Evolutionary conservation across 2,113 vertebrate species (phyloP).

Genomic region (Callipepla squamata): DNA sequence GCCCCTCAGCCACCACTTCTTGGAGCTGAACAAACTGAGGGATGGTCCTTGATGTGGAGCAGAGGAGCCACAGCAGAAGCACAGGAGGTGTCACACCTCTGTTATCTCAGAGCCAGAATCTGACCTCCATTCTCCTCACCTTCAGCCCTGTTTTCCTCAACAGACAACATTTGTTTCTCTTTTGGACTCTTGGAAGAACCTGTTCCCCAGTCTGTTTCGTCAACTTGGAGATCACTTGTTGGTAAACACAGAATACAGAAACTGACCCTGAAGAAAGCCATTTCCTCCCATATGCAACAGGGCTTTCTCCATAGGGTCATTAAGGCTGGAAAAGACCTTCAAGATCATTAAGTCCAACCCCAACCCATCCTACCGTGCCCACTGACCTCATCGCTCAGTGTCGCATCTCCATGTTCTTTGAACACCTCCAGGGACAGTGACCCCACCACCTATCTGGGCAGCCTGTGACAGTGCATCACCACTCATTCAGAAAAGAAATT

Average conservation of each 20-base stretch:
- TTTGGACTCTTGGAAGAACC: not conserved
- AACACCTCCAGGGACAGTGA: too few relatives aligned
- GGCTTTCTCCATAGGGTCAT: not conserved
- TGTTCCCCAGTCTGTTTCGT: not conserved
- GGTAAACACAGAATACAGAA: not conserved
- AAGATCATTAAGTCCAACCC: too few relatives aligned
- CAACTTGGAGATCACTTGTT: not conserved
- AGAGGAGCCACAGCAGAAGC: not conserved
- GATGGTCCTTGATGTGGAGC: not conserved
- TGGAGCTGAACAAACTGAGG: too few relatives aligned
- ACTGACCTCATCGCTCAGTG: too few relatives aligned
- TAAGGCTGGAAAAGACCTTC: too few relatives aligned
- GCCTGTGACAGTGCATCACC: too few relatives aligned
- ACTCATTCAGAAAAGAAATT: too few relatives aligned
- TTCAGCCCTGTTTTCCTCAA: not conserved
- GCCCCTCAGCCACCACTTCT: too few relatives aligned
- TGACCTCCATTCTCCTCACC: not conserved
- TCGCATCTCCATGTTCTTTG: too few relatives aligned
- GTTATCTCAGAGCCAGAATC: not conserved
- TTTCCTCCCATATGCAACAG: fast-evolving
- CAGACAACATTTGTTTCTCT: not conserved
- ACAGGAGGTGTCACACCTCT: not conserved
- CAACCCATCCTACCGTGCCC: too few relatives aligned
- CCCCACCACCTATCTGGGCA: too few relatives aligned
- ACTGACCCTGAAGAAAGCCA: not conserved